These are phyloP conservation scores for Gymnobelideus leadbeateri DNA, from an alignment of 2,113 vertebrate species.

Conservation along the genomic window DNA sequence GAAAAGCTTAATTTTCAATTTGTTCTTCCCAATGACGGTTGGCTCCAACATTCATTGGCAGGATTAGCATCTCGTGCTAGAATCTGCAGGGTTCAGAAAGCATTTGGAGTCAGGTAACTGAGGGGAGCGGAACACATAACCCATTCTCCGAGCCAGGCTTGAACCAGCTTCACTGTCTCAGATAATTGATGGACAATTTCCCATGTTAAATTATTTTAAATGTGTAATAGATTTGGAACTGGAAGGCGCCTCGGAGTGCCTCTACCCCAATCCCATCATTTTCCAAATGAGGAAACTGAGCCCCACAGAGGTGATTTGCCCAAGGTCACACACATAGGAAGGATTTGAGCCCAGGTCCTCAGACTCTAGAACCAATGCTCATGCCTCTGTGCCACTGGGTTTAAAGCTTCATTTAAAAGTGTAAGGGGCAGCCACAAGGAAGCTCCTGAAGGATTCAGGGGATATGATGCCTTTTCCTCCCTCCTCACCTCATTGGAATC, in stretches of 20 bases:
- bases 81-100: neutral
- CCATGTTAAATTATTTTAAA: neutral
- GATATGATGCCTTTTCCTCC: neutral
- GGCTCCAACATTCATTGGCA: neutral
- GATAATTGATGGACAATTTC: neutral
- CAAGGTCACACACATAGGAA: accelerated
- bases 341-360: neutral
- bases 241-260: neutral
- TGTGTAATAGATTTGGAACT: neutral
- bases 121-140: neutral
- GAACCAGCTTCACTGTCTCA: neutral
- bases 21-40: neutral
- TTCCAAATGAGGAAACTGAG: neutral
- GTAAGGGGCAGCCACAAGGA: neutral
- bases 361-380: neutral
- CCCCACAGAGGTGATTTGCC: neutral
- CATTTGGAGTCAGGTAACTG: neutral
- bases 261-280: neutral
- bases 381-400: neutral
- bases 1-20: neutral
- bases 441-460: neutral
- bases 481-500: neutral
- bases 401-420: neutral
- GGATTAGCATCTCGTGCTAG: neutral
- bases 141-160: too few relatives aligned